Base-by-base conservation (phyloP, 2,888 invertebrate genomes). In the Amphipyra berbera region DNA sequence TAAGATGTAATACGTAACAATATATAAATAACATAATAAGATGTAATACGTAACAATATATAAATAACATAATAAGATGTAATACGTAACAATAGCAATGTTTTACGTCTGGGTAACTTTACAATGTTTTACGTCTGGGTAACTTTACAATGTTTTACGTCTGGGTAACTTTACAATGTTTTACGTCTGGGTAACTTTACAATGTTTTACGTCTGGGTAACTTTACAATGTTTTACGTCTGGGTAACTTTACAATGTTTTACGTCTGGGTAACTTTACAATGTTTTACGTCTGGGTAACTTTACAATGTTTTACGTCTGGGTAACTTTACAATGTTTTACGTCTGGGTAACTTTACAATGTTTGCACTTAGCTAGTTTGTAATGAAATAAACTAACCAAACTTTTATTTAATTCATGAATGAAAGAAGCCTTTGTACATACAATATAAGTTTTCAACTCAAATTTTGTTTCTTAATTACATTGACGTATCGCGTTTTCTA, bases 391-490 rank as follows among this genome's bases (percentile, higher is more conserved):
- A 30, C 12, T 27, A 14, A 0, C 10, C 3, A 21, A 3, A 41
- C 9, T 48, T 52, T 38, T 45, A 42, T 42, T 30, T 30, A 7
- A 15, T 35, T 47, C 30, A 50, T 2, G 6, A 56, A 63, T 48
- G 3, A 21, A 52, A 41, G 3, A 33, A 55, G 45, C 50, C 27
- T 45, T 15, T 9, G n/a, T 35, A 9, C 41, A 7, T 21, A 21
- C 8, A 42, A 55, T 15, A n/a, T 35, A 38, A 9, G 10, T 48
- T 44, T 50, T 14, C 10, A 48, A 52, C n/a, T 33, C 9, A 7
- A 56, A 48, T 41, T 35, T n/a, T 35, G 37, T 52, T 61, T 38
- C 53, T 13, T 49, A 48, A 56, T 37, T 41, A 37, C 2, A 27
- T 13, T 27, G 41, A 44, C 12, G 21, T 9, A 21, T 70, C 41